A percentile compares a stretch with the other conserved stretches of the same genome.
phyloP scores from a whole-genome alignment of 2,888 invertebrate genomes.

The Brassicogethes aeneus region DNA sequence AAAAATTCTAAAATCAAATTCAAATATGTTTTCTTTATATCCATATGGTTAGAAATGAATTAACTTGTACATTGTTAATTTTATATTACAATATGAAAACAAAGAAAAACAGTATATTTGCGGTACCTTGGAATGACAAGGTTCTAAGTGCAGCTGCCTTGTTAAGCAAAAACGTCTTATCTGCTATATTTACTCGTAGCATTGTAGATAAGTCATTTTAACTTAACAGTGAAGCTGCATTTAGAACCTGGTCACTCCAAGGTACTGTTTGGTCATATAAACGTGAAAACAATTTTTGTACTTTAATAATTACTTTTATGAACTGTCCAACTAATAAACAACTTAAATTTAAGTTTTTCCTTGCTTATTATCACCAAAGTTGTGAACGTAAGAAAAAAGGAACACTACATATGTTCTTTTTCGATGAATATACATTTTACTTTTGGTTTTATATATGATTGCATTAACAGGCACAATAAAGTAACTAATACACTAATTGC shows the following conservation, averaged over 20 bases:
- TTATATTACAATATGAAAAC: no score
- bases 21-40: no score
- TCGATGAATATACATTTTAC: conserved; percentile 31
- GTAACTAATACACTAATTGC: conserved; percentile 32
- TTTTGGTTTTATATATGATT: conserved; percentile 32
- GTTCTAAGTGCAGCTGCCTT: no score
- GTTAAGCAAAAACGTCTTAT: no score
- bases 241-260: no score
- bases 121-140: no score
- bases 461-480: conserved; percentile 38
- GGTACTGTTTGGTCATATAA: conserved; percentile 28
- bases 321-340: conserved; percentile 16
- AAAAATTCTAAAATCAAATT: conserved; percentile 10
- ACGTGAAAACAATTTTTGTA: conserved; percentile 27
- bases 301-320: conserved; percentile 22
- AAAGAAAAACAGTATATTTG: no score
- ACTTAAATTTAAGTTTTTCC: conserved; percentile 15
- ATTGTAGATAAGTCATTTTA: no score
- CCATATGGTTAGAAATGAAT: no score
- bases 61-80: no score
- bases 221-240: no score
- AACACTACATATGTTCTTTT: conserved; percentile 16
- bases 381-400: conserved; percentile 11
- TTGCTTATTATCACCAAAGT: conserved; percentile 17
- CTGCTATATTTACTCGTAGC: no score